Conservation (phyloP, 2,797 vertebrate species). For the Platyrinchus mystaceus region DNA sequence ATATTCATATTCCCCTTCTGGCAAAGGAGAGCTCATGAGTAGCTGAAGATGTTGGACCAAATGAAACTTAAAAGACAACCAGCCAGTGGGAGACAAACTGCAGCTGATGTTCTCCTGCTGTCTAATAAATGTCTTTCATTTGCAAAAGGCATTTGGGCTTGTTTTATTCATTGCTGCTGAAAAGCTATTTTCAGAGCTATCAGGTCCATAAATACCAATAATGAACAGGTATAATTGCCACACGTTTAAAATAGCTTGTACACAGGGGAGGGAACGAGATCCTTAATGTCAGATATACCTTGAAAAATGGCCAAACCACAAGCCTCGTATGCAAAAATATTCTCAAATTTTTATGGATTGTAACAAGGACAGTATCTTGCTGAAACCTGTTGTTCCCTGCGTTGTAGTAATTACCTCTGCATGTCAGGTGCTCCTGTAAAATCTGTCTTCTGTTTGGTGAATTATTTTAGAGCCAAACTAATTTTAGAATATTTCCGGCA, state of each 20-base stretch:
- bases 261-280: not conserved
- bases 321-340: not conserved
- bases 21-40: not conserved
- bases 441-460: constrained; percentile 16
- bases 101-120: not conserved
- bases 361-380: not conserved
- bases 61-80: not conserved
- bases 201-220: not conserved
- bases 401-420: constrained; percentile 47
- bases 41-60: not conserved
- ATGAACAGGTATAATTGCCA: not conserved
- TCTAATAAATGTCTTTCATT: not conserved
- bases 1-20: not conserved
- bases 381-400: constrained; percentile 50
- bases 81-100: not conserved
- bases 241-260: not conserved
- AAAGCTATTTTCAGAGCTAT: not conserved
- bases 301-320: not conserved
- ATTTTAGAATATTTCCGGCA: constrained; percentile 36
- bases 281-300: not conserved
- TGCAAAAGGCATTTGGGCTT: not conserved
- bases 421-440: constrained; percentile 50
- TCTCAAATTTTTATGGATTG: not conserved
- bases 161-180: not conserved
- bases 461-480: constrained; percentile 49